These are phyloP conservation scores for Luperina nickerlii DNA, from an alignment of 2,888 invertebrate species.

Conservation along the genomic window DNA sequence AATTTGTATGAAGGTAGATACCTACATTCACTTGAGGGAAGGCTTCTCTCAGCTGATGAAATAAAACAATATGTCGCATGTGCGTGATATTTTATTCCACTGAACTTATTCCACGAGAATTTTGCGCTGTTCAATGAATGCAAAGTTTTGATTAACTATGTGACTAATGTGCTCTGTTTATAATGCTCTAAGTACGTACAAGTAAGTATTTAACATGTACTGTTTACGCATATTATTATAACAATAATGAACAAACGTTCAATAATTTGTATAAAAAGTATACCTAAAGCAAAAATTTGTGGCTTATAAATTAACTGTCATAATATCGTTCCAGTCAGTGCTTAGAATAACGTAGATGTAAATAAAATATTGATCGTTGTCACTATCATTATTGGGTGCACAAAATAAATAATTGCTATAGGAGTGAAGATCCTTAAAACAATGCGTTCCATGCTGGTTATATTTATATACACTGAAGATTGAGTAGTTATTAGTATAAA, in stretches of 20 bases:
- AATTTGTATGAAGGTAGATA: background rate
- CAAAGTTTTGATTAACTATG: slow-evolving; percentile 84
- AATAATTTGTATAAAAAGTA: slow-evolving; percentile 84
- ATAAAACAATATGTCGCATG: slow-evolving; percentile 86
- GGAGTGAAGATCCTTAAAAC: slow-evolving; percentile 37
- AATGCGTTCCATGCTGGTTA: slow-evolving; percentile 38
- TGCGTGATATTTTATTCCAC: slow-evolving; percentile 89
- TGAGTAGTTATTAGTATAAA: slow-evolving; percentile 40
- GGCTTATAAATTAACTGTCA: slow-evolving; percentile 71
- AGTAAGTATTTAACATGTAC: slow-evolving; percentile 73
- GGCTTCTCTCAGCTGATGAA: slow-evolving; percentile 52
- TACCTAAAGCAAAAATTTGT: slow-evolving; percentile 79
- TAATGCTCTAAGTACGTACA: slow-evolving; percentile 79
- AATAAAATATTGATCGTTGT: slow-evolving; percentile 65
- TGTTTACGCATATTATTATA: slow-evolving; percentile 74
- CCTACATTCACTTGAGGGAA: background rate
- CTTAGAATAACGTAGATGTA: slow-evolving; percentile 69
- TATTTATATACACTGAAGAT: slow-evolving; percentile 39
- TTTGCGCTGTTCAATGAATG: slow-evolving; percentile 85
- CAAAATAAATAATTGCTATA: slow-evolving; percentile 39
- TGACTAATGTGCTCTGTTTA: slow-evolving; percentile 87
- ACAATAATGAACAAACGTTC: slow-evolving; percentile 82
- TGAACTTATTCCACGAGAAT: slow-evolving; percentile 85
- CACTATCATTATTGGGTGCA: slow-evolving; percentile 56
- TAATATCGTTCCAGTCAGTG: slow-evolving; percentile 74